These are phyloP conservation scores for Streptopelia turtur DNA, from an alignment of 2,797 vertebrate genomes.

Conservation along the genomic window DNA sequence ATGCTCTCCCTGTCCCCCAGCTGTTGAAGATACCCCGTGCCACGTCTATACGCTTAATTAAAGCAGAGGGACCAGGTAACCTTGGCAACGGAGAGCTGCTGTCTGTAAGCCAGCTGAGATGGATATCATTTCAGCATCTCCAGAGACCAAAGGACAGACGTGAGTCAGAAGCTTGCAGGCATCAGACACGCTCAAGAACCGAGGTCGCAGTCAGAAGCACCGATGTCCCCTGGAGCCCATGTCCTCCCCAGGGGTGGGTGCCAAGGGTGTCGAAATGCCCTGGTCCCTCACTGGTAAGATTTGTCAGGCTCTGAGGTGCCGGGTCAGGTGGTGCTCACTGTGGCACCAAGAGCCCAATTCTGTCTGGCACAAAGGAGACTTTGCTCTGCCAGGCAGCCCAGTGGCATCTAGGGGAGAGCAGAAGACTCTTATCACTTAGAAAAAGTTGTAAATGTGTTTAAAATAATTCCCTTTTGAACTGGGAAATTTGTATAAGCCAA, in stretches of 20 bases:
- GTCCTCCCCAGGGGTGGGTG: neutral
- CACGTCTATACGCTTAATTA: conserved; percentile 3
- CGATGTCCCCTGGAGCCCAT: accelerated
- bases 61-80: conserved; percentile 27
- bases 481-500: neutral
- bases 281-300: accelerated
- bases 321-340: accelerated
- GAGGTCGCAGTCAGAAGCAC: neutral
- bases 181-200: accelerated
- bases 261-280: neutral
- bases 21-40: neutral
- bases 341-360: neutral
- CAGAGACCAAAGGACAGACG: neutral
- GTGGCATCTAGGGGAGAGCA: accelerated
- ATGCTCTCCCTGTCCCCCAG: neutral
- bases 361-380: neutral
- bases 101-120: neutral
- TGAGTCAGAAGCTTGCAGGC: neutral
- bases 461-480: neutral
- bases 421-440: neutral
- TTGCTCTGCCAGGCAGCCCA: neutral
- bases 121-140: neutral
- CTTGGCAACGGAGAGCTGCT: conserved; percentile 24
- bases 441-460: neutral
- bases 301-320: neutral